Percentiles rank a stretch among this genome's conserved stretches.
These are phyloP conservation scores for Heliconius hermathena DNA, from an alignment of 1,140 invertebrate species.

Conservation along the genomic window DNA sequence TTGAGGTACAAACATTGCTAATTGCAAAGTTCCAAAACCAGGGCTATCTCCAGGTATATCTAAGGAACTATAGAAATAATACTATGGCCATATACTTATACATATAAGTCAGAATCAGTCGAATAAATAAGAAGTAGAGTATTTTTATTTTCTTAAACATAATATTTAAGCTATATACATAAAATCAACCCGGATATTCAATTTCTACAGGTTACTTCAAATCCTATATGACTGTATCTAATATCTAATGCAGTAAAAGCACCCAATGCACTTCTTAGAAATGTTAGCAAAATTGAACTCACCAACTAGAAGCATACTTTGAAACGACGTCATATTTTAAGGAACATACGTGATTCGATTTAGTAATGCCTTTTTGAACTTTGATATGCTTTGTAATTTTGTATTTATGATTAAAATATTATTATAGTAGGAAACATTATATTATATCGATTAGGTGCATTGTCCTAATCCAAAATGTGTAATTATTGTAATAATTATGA, in stretches of 20 bases:
- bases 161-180: background rate
- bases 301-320: conserved; percentile 48
- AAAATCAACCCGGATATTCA: background rate
- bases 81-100: too few relatives aligned
- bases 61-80: too few relatives aligned
- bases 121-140: too few relatives aligned
- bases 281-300: conserved; percentile 48
- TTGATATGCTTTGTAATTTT: conserved; percentile 18
- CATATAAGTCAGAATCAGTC: too few relatives aligned
- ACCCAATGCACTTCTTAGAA: conserved; percentile 36
- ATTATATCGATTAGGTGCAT: too few relatives aligned
- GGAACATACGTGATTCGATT: conserved; percentile 48
- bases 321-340: conserved; percentile 52
- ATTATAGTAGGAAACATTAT: background rate
- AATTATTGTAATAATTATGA: too few relatives aligned
- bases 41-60: too few relatives aligned
- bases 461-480: too few relatives aligned
- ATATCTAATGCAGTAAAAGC: conserved; percentile 35
- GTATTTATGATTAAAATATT: background rate
- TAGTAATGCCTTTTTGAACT: conserved; percentile 36
- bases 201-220: conserved; percentile 8
- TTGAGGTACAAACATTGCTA: too few relatives aligned
- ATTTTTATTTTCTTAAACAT: background rate
- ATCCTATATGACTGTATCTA: conserved; percentile 31
- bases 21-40: too few relatives aligned